phyloP scores from a whole-genome alignment of 2,113 vertebrate genomes.

The Odocoileus virginianus region DNA sequence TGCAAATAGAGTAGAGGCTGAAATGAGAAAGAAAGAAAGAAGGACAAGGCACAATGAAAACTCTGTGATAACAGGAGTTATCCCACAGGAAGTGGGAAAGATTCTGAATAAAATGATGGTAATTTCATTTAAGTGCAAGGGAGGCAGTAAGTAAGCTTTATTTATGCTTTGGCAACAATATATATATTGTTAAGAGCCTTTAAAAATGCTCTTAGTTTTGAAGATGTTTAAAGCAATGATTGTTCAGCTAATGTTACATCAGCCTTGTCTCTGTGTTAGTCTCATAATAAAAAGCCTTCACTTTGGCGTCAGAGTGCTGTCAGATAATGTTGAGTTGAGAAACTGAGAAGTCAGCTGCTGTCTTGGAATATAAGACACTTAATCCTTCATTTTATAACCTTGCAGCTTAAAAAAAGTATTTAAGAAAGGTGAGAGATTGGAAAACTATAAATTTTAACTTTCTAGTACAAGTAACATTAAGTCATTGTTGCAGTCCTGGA shows the following conservation, averaged over 20 bases:
- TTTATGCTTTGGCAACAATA: background rate
- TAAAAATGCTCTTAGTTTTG: background rate
- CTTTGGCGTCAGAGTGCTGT: background rate
- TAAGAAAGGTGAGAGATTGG: background rate
- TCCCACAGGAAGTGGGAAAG: background rate
- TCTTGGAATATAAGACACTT: background rate
- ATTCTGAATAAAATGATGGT: background rate
- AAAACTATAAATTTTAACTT: constrained; percentile 46
- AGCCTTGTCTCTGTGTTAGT: background rate
- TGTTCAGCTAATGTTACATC: background rate
- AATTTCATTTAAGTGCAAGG: background rate
- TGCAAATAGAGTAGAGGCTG: background rate
- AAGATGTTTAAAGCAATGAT: background rate
- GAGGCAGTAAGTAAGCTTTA: background rate
- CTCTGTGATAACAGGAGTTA: background rate
- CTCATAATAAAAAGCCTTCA: background rate
- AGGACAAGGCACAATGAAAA: background rate
- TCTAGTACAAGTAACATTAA: constrained; percentile 22
- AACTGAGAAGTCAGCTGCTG: constrained; percentile 13
- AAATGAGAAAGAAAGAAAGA: background rate
- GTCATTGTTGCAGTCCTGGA: background rate
- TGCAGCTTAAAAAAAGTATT: constrained; percentile 51
- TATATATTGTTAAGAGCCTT: too few relatives aligned
- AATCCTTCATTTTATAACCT: constrained; percentile 40
- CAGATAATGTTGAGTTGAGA: constrained; percentile 30